phyloP scores from a whole-genome alignment of 2,888 invertebrate species.

The Tribolium freemani region DNA sequence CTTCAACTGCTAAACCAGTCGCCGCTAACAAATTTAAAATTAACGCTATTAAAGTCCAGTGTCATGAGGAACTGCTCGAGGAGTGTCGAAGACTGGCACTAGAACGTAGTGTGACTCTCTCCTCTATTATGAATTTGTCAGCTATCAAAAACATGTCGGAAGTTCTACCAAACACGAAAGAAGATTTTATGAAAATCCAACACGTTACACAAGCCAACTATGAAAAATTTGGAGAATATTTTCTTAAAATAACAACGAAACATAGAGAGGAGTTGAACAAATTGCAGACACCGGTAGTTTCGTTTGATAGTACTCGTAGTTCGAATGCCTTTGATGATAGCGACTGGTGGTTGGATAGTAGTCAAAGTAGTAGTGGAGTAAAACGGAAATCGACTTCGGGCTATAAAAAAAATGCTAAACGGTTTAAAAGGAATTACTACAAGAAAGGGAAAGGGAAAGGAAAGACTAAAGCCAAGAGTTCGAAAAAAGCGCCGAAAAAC shows the following conservation, averaged over 20 bases:
- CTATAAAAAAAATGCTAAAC: slow-evolving; percentile 48
- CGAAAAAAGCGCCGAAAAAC: slow-evolving; percentile 35
- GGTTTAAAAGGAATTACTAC: slow-evolving; percentile 45
- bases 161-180: slow-evolving; percentile 79
- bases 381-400: slow-evolving; percentile 52
- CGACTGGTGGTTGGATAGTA: slow-evolving; percentile 44
- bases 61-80: slow-evolving; percentile 78
- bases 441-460: slow-evolving; percentile 42
- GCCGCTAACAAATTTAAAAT: slow-evolving; percentile 47
- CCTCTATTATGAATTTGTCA: slow-evolving; percentile 77
- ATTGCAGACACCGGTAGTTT: slow-evolving; percentile 36
- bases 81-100: slow-evolving; percentile 75
- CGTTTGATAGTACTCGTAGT: neutral
- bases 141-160: slow-evolving; percentile 84
- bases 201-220: slow-evolving; percentile 91
- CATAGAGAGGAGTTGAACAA: slow-evolving; percentile 65
- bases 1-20: slow-evolving; percentile 11
- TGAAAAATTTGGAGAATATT: slow-evolving; percentile 84
- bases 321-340: slow-evolving; percentile 32
- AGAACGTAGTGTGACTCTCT: slow-evolving; percentile 74
- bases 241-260: slow-evolving; percentile 82
- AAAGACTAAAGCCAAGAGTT: neutral
- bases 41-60: slow-evolving; percentile 71
- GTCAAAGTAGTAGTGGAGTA: slow-evolving; percentile 25
- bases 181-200: slow-evolving; percentile 85